phyloP scores from a whole-genome alignment of 2,888 invertebrate species.

The Lasioglossum malachurum region DNA sequence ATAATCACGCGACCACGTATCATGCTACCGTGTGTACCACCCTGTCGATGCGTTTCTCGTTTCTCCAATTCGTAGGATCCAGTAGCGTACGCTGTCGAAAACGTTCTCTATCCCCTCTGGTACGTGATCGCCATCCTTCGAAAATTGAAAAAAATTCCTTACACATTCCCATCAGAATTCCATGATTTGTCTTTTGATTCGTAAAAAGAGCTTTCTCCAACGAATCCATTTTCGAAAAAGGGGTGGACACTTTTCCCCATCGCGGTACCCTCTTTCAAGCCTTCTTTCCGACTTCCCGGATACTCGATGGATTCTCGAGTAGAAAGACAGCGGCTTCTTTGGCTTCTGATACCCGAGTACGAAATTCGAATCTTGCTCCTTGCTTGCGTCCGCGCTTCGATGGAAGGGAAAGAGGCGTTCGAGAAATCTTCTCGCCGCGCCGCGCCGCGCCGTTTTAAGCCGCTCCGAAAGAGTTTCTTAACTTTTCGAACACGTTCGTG shows the following conservation, averaged over 20 bases:
- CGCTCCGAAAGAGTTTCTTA: background rate
- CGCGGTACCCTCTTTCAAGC: constrained; percentile 12
- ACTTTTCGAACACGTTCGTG: constrained; percentile 30
- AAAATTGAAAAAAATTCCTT: background rate
- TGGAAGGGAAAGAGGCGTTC: no score
- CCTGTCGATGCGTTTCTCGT: constrained; percentile 53
- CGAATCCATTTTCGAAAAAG: background rate
- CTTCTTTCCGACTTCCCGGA: background rate
- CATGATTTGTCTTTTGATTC: background rate
- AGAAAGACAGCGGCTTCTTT: constrained; percentile 10
- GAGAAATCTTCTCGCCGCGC: background rate
- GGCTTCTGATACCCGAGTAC: constrained; percentile 10
- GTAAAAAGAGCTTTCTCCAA: background rate
- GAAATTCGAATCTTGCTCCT: constrained; percentile 22
- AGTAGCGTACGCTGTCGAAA: constrained; percentile 5
- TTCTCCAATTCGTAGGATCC: constrained; percentile 30
- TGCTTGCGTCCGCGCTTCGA: background rate
- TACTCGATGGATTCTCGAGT: background rate
- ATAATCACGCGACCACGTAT: constrained; percentile 73
- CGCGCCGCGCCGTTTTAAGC: background rate
- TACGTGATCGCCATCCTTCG: background rate
- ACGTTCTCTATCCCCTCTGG: background rate
- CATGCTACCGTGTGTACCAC: constrained; percentile 66
- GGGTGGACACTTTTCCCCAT: background rate
- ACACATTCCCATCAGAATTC: background rate